Percentiles rank a stretch among this genome's conserved stretches.
phyloP scores from a whole-genome alignment of 1,140 invertebrate species.

The Amphibalanus amphitrite region DNA sequence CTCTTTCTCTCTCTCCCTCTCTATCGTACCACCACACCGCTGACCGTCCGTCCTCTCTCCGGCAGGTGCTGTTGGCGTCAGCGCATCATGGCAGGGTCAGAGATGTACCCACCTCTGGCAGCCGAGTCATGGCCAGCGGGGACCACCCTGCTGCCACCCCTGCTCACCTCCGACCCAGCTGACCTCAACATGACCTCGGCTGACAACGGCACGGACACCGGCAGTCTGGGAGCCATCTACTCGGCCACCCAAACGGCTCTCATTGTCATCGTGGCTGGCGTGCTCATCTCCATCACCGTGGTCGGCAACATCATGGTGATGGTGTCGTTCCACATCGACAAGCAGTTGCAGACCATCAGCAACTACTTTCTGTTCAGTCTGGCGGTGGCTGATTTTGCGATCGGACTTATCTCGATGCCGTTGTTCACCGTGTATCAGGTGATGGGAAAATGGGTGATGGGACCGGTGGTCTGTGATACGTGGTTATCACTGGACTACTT shows the following conservation, averaged over 20 bases:
- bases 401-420: slow-evolving; percentile 82
- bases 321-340: slow-evolving; percentile 89
- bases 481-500: slow-evolving; percentile 89
- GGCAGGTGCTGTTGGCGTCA: too few species aligned
- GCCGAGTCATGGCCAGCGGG: too few species aligned
- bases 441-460: slow-evolving; percentile 76
- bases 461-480: slow-evolving; percentile 73
- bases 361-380: slow-evolving; percentile 84
- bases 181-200: too few species aligned
- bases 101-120: too few species aligned
- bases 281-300: slow-evolving; percentile 65
- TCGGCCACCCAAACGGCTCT: slow-evolving; percentile 30
- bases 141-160: too few species aligned
- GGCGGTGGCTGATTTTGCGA: slow-evolving; percentile 83
- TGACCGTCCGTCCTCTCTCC: too few species aligned
- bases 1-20: too few species aligned
- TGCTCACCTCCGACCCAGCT: too few species aligned
- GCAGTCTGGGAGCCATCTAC: not conserved
- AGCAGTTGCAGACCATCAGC: slow-evolving; percentile 92
- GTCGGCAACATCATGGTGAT: slow-evolving; percentile 91
- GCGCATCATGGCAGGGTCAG: too few species aligned
- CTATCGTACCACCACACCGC: too few species aligned
- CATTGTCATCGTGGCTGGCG: slow-evolving; percentile 56
- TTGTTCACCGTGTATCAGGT: slow-evolving; percentile 73
- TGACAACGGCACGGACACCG: too few species aligned